These are phyloP conservation scores for Lepeophtheirus nordmannii DNA, from an alignment of 2,888 invertebrate genomes.

Conservation along the genomic window DNA sequence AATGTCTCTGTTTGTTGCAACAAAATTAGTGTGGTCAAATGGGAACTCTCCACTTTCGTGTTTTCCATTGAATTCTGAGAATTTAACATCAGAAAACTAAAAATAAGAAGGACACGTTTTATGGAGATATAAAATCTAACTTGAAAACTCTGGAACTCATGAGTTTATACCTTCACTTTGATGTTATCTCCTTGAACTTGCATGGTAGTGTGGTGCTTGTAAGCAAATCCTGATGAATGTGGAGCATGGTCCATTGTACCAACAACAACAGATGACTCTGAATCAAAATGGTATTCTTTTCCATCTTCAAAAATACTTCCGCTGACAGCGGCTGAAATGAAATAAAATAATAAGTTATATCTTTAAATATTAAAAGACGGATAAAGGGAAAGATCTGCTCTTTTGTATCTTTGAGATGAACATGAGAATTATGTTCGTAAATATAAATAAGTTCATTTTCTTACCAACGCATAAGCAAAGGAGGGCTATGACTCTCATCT, in stretches of 20 bases:
- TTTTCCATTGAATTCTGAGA: neutral
- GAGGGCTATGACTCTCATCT: neutral
- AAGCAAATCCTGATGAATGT: slow-evolving; percentile 6
- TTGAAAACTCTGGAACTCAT: neutral
- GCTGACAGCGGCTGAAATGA: neutral
- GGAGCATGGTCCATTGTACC: slow-evolving; percentile 24
- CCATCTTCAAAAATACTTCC: slow-evolving; percentile 16
- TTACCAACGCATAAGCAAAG: neutral
- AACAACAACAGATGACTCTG: neutral
- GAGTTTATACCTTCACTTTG: slow-evolving; percentile 3
- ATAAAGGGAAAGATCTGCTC: neutral
- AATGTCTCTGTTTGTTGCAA: neutral
- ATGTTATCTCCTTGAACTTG: slow-evolving; percentile 21
- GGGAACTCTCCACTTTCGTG: neutral
- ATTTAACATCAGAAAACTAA: slow-evolving; percentile 12
- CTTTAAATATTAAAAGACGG: neutral
- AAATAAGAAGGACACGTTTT: neutral
- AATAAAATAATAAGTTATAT: neutral
- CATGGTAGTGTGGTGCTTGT: slow-evolving; percentile 1
- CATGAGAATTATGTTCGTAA: neutral
- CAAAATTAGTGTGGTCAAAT: slow-evolving; percentile 10
- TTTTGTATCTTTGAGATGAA: neutral
- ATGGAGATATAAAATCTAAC: neutral
- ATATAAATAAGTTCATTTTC: neutral
- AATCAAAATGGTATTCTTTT: slow-evolving; percentile 11